These are phyloP conservation scores for Trichogramma pretiosum DNA, from an alignment of 1,140 invertebrate species.

Conservation along the genomic window DNA sequence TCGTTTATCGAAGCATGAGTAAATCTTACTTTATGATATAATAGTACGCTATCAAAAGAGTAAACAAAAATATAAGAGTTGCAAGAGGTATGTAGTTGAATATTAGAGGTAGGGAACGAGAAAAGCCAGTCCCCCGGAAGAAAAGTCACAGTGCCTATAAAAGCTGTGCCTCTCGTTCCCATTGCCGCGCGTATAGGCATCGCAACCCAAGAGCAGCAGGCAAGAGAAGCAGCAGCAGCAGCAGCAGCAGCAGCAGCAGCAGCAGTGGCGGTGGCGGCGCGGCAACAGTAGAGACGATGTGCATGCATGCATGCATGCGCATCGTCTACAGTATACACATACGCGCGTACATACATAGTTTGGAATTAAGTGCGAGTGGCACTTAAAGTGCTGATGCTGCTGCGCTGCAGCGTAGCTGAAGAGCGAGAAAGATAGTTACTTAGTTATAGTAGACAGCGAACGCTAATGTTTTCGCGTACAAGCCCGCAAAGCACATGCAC, in stretches of 20 bases:
- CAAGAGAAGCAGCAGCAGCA: neutral
- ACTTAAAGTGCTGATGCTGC: constrained; percentile 14
- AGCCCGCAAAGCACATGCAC: too few species aligned
- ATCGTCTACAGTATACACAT: neutral
- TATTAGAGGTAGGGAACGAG: too few species aligned
- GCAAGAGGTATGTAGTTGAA: too few species aligned
- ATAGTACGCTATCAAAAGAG: too few species aligned
- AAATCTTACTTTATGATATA: too few species aligned
- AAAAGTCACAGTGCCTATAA: too few species aligned
- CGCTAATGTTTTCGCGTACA: constrained; percentile 27
- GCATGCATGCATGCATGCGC: too few species aligned
- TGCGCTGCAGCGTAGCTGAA: constrained; percentile 18
- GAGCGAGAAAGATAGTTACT: neutral
- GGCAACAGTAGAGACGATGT: neutral
- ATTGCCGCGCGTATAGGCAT: constrained; percentile 13
- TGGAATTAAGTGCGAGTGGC: constrained; percentile 16
- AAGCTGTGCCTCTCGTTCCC: too few species aligned
- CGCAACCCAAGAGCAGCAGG: neutral
- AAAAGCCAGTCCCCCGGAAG: too few species aligned
- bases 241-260: neutral
- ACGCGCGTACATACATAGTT: neutral
- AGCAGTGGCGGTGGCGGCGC: neutral
- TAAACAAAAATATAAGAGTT: too few species aligned
- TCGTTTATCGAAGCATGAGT: too few species aligned
- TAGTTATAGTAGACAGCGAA: constrained; percentile 4